Percentiles rank a stretch among this genome's conserved stretches.
These are phyloP conservation scores for Zaprionus kolodkinae DNA, from an alignment of 1,140 invertebrate genomes.

Conservation along the genomic window DNA sequence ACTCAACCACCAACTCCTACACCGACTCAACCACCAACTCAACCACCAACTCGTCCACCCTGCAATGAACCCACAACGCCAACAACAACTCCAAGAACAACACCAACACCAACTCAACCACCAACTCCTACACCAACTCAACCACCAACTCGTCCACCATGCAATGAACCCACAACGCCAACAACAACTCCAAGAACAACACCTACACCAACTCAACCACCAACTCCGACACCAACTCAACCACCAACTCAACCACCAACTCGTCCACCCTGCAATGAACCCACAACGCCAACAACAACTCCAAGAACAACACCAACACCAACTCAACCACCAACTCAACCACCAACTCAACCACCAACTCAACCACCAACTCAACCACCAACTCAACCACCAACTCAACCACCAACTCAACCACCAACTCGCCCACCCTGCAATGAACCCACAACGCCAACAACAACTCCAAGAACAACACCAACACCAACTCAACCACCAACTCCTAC, in stretches of 20 bases:
- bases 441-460: neutral
- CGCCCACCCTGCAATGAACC: neutral
- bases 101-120: neutral
- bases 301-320: neutral
- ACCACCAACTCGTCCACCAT: no score
- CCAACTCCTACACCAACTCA: no score
- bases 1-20: neutral
- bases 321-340: neutral
- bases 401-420: conserved; percentile 14
- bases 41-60: conserved; percentile 1
- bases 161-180: no score
- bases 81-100: neutral
- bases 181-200: no score
- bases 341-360: no score
- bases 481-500: neutral
- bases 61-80: neutral
- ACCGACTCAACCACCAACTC: no score
- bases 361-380: neutral
- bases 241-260: no score
- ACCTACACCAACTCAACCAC: no score
- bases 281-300: neutral
- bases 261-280: neutral
- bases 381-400: neutral
- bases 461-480: neutral
- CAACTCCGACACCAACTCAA: neutral